Evolutionary conservation across 2,113 vertebrate species (phyloP).

Genomic region (Dicrurus megarhynchus): DNA sequence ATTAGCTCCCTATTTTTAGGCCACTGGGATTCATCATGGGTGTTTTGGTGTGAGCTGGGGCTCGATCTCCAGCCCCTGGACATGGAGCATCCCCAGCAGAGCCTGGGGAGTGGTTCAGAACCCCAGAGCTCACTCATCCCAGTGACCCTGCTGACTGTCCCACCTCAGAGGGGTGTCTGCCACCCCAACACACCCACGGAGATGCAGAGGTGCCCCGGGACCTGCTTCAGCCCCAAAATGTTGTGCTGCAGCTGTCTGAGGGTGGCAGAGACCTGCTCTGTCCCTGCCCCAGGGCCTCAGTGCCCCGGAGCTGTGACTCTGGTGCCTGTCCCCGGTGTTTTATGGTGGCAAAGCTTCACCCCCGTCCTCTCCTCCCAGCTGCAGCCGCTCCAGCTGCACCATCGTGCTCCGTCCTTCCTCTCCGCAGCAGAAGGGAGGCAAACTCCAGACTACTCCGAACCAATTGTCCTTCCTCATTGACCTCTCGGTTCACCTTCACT

Average conservation of each 20-base stretch:
- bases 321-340: background rate
- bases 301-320: background rate
- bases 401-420: background rate
- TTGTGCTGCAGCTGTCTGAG: background rate
- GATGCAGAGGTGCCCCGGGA: background rate
- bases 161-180: background rate
- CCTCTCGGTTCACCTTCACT: background rate
- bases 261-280: background rate
- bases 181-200: background rate
- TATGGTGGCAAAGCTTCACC: background rate
- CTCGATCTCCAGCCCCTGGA: background rate
- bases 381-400: background rate
- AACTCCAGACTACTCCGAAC: background rate
- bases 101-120: background rate
- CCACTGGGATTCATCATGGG: rapidly evolving
- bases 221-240: background rate
- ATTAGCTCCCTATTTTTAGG: background rate
- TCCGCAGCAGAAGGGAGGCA: background rate
- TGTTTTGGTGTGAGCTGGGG: background rate
- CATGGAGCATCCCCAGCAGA: background rate
- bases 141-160: background rate
- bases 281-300: rapidly evolving
- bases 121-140: background rate
- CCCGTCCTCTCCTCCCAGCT: background rate
- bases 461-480: background rate